Percentiles rank a stretch among this genome's conserved stretches.
Conservation (phyloP, 2,797 vertebrate species). For the Crocodylus rhombifer region DNA sequence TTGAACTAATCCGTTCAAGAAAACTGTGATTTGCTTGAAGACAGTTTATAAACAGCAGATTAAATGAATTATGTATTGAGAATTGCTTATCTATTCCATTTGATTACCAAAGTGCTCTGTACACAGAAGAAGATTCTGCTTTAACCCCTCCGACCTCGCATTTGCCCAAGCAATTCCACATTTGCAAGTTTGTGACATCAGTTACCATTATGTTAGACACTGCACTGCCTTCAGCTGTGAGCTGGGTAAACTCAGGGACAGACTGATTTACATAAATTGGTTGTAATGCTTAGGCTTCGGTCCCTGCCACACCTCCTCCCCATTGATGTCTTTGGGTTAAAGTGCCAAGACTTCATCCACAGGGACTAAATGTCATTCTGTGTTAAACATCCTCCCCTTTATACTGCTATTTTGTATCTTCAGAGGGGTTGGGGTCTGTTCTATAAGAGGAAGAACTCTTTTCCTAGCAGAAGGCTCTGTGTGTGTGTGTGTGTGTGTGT, state of each 20-base stretch:
- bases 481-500: no score
- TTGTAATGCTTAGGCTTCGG: background rate
- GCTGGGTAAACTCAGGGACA: background rate
- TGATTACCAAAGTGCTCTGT: background rate
- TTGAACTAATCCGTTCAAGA: background rate
- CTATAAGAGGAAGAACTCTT: no score
- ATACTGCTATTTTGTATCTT: background rate
- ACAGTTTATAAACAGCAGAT: background rate
- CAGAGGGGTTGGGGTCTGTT: background rate
- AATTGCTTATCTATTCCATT: background rate
- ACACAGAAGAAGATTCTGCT: conserved; percentile 9
- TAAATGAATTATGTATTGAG: background rate
- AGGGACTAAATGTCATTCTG: background rate
- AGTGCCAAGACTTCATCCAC: no score
- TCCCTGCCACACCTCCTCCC: background rate
- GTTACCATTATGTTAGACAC: background rate
- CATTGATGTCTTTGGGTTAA: no score
- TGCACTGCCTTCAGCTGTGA: accelerated
- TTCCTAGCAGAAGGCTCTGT: no score
- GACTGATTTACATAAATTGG: background rate
- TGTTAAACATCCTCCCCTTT: background rate
- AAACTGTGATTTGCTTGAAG: background rate
- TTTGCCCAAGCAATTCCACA: background rate
- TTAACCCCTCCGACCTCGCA: background rate
- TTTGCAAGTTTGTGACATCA: background rate